Evolutionary conservation across 1,140 invertebrate genomes (phyloP).

Genomic region (Bursaphelenchus mucronatus): DNA sequence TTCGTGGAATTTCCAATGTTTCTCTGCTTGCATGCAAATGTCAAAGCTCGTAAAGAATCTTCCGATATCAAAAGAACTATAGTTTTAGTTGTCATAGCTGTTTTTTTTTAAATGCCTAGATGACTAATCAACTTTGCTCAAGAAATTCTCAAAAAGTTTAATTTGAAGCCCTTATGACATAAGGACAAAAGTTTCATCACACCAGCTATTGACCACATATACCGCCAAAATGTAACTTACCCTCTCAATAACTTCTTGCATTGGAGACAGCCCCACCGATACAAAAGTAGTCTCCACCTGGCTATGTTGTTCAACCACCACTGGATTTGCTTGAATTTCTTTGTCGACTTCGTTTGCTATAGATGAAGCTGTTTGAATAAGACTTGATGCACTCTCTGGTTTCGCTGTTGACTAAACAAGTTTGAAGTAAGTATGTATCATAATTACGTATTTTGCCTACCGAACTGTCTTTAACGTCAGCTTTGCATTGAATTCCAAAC

Average conservation of each 20-base stretch:
- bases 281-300: not conserved
- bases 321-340: constrained; percentile 1
- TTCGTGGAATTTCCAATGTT: too few species aligned
- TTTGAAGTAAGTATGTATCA: not conserved
- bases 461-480: not conserved
- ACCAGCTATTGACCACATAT: not conserved
- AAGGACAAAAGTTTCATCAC: too few species aligned
- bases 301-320: not conserved
- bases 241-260: constrained; percentile 14
- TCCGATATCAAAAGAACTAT: too few species aligned
- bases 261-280: constrained; percentile 7
- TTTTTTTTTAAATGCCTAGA: too few species aligned
- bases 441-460: constrained; percentile 1
- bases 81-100: too few species aligned
- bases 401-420: not conserved
- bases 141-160: too few species aligned
- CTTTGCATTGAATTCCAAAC: not conserved
- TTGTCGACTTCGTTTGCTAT: not conserved
- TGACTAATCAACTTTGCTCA: too few species aligned
- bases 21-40: too few species aligned
- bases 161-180: too few species aligned
- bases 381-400: not conserved
- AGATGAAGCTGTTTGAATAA: constrained; percentile 1
- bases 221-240: constrained; percentile 1
- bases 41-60: too few species aligned